Conservation (phyloP, 2,797 vertebrate genomes). For the Pygocentrus nattereri region DNA sequence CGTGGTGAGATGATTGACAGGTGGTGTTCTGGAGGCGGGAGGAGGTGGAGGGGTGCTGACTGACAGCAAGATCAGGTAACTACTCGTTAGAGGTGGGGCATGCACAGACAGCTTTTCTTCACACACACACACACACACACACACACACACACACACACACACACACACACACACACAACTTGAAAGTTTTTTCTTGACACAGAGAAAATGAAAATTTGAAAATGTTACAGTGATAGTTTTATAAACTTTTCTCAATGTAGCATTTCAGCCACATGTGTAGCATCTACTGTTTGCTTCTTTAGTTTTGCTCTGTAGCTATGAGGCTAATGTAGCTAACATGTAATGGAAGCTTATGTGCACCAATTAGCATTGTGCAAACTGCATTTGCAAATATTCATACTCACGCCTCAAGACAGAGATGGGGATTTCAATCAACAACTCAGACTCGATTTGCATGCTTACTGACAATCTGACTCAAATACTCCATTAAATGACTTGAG, state of each 20-base stretch:
- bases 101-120: conserved; percentile 12
- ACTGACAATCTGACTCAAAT: no score
- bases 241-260: not conserved
- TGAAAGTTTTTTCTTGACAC: not conserved
- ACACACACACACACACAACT: not conserved
- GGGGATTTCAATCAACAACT: no score
- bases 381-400: not conserved
- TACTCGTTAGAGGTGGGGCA: conserved; percentile 34
- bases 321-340: not conserved
- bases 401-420: no score
- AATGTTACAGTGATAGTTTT: not conserved
- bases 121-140: conserved; percentile 4
- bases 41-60: conserved; percentile 21
- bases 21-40: conserved; percentile 25
- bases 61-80: conserved; percentile 54
- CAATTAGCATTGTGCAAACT: not conserved
- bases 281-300: not conserved
- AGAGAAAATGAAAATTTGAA: not conserved
- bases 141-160: not conserved
- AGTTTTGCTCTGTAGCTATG: not conserved
- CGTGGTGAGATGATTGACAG: conserved; percentile 51
- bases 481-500: no score
- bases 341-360: no score
- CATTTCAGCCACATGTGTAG: not conserved
- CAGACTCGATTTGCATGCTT: no score